Evolutionary conservation across 2,888 invertebrate species (phyloP).

Genomic region (Spisula subtruncata): DNA sequence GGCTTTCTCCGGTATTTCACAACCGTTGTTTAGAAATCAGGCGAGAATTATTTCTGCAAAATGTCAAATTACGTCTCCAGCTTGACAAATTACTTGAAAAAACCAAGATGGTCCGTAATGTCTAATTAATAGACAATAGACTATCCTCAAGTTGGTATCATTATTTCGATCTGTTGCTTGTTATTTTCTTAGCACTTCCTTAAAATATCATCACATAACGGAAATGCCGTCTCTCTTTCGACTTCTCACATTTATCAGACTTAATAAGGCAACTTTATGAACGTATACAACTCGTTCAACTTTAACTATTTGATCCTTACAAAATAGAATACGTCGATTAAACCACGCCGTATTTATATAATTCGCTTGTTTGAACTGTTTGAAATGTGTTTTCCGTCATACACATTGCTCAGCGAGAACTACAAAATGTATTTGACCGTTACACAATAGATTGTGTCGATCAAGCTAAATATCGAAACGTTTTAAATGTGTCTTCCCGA

Average conservation of each 20-base stretch:
- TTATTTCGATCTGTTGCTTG: not conserved
- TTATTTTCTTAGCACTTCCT: slow-evolving; percentile 16
- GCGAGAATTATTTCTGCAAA: not conserved
- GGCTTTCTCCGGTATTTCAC: no score
- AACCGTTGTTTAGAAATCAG: no score
- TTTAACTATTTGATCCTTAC: not conserved
- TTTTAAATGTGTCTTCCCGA: no score
- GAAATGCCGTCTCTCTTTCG: not conserved
- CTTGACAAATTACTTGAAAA: not conserved
- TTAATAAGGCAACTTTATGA: not conserved
- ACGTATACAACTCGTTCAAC: not conserved
- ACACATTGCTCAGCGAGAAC: no score
- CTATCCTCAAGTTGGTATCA: not conserved
- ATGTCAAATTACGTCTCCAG: not conserved
- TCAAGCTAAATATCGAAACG: no score
- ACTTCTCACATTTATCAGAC: not conserved
- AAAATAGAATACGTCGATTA: no score
- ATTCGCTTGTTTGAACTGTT: no score
- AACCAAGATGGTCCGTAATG: not conserved
- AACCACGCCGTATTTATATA: no score
- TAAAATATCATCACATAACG: not conserved
- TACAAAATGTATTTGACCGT: no score
- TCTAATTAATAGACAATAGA: not conserved
- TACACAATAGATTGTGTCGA: no score
- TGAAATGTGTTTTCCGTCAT: no score